A percentile compares a stretch with the other conserved stretches of the same genome.
phyloP scores from a whole-genome alignment of 2,113 vertebrate genomes.

The Archocentrus centrarchus region DNA sequence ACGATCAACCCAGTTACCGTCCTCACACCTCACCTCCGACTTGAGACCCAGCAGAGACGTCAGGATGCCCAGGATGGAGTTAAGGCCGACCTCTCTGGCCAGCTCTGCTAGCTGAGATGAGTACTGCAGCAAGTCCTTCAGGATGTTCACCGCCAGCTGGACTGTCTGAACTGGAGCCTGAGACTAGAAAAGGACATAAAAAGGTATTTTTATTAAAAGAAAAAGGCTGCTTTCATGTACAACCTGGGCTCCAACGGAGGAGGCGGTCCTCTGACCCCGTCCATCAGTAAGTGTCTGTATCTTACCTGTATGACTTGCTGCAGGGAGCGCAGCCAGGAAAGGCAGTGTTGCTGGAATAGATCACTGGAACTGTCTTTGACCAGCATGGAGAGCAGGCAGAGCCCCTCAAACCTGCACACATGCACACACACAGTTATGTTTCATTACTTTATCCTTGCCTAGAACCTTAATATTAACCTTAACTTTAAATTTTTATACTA shows the following conservation, averaged over 20 bases:
- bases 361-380: slow-evolving; percentile 89
- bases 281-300: neutral
- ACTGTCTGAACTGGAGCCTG: slow-evolving; percentile 87
- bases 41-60: slow-evolving; percentile 90
- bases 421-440: neutral
- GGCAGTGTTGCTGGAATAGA: slow-evolving; percentile 89
- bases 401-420: slow-evolving; percentile 85
- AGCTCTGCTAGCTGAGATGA: slow-evolving; percentile 87
- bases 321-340: slow-evolving; percentile 88
- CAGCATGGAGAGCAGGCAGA: slow-evolving; percentile 88
- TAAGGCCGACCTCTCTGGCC: slow-evolving; percentile 88
- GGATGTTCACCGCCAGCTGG: slow-evolving; percentile 84
- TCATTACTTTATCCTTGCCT: neutral
- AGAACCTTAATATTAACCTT: no score
- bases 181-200: slow-evolving; percentile 74
- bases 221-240: no score
- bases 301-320: slow-evolving; percentile 91
- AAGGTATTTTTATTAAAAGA: neutral
- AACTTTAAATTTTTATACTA: no score
- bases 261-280: no score
- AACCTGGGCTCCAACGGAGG: no score
- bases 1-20: no score
- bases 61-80: slow-evolving; percentile 88
- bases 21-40: slow-evolving; percentile 81
- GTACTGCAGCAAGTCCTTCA: slow-evolving; percentile 87